A percentile compares a stretch with the other conserved stretches of the same genome.
These are phyloP conservation scores for Ectemnius lituratus DNA, from an alignment of 2,888 invertebrate species.

Conservation along the genomic window DNA sequence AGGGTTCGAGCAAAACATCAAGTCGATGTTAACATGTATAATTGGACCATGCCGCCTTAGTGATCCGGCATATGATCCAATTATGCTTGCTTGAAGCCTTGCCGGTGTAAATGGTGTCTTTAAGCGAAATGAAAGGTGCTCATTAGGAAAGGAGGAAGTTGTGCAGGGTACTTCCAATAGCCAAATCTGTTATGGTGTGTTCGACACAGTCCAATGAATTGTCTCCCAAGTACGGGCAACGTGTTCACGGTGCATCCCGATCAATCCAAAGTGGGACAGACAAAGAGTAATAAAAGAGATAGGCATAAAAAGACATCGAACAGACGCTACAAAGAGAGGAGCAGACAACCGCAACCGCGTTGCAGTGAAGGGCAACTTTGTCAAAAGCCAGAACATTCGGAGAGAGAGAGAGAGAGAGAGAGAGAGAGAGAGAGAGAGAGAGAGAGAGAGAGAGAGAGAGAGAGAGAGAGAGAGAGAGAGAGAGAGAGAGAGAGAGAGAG, in stretches of 20 bases:
- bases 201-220: too few relatives aligned
- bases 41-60: too few relatives aligned
- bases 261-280: neutral
- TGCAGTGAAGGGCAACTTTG: neutral
- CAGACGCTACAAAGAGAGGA: too few relatives aligned
- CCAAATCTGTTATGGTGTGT: too few relatives aligned
- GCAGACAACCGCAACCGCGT: slow-evolving; percentile 6
- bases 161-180: neutral
- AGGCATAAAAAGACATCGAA: too few relatives aligned
- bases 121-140: slow-evolving; percentile 9
- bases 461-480: slow-evolving; percentile 17
- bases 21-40: too few relatives aligned
- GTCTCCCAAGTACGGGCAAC: too few relatives aligned
- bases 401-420: slow-evolving; percentile 16
- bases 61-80: too few relatives aligned
- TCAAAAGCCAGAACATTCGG: neutral
- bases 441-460: slow-evolving; percentile 20
- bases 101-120: neutral
- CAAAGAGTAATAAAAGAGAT: slow-evolving; percentile 16
- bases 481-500: slow-evolving; percentile 17
- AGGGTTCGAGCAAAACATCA: neutral
- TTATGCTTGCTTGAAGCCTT: neutral
- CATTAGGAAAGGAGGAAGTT: neutral
- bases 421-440: slow-evolving; percentile 13
- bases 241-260: too few relatives aligned